These are phyloP conservation scores for Patiria pectinifera DNA, from an alignment of 53 echinoderm and acorn worm genomes.

Conservation along the genomic window DNA sequence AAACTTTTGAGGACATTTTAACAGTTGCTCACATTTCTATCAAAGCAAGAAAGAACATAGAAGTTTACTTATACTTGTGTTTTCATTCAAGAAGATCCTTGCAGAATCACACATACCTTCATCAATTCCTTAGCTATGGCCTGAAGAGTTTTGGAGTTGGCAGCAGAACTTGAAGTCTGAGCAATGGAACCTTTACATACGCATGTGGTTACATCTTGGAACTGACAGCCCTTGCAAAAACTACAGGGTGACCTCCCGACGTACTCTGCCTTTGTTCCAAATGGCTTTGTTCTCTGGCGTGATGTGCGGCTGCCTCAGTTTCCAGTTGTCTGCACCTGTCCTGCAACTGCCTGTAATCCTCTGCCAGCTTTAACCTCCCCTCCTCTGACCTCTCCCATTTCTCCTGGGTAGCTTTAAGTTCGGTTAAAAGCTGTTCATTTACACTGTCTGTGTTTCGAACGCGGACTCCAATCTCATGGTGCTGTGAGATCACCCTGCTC, in stretches of 20 bases:
- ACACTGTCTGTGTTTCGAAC: not conserved
- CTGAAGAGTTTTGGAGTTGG: not conserved
- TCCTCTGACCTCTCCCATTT: not conserved
- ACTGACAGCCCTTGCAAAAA: not conserved
- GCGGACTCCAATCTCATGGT: not conserved
- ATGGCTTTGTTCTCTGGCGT: not conserved
- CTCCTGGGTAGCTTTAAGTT: not conserved
- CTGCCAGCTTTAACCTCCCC: conserved; percentile 12
- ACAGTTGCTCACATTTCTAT: too few species aligned
- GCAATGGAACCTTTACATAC: not conserved
- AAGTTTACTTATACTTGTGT: too few species aligned
- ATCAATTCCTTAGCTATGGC: conserved; percentile 24
- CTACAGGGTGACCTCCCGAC: conserved; percentile 18
- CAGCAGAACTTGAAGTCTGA: not conserved
- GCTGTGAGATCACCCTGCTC: not conserved
- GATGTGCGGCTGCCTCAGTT: not conserved
- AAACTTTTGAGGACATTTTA: too few species aligned
- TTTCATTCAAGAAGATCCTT: too few species aligned
- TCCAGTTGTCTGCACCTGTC: not conserved
- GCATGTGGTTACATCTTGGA: not conserved
- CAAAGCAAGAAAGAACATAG: too few species aligned
- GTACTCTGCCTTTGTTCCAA: conserved; percentile 20
- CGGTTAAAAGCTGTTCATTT: not conserved
- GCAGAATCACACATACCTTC: not conserved
- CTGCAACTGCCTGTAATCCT: not conserved